These are phyloP conservation scores for Synergus laeviventris DNA, from an alignment of 2,888 invertebrate genomes.

Conservation along the genomic window DNA sequence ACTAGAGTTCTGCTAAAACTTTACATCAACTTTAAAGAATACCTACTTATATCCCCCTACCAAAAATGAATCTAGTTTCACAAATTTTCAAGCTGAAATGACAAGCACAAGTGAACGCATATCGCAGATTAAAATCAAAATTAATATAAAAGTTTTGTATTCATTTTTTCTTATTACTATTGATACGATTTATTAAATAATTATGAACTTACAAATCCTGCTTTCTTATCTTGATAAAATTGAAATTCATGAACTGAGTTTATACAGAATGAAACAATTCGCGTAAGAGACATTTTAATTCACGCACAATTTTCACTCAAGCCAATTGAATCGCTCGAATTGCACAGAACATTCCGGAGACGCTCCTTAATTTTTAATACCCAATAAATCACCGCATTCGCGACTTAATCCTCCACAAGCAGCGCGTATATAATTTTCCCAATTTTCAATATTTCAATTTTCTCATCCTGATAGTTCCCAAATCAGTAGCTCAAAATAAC, in stretches of 20 bases:
- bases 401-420: conserved; percentile 20
- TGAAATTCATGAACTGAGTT: neutral
- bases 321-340: conserved; percentile 36
- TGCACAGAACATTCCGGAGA: conserved; percentile 38
- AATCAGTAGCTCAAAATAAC: conserved; percentile 34
- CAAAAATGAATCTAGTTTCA: neutral
- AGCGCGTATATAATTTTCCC: conserved; percentile 21
- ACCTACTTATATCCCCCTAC: neutral
- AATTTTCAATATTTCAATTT: conserved; percentile 27
- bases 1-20: neutral
- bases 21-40: neutral
- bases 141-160: conserved; percentile 4
- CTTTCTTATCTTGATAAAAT: neutral
- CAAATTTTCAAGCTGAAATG: neutral
- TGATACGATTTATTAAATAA: neutral
- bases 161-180: neutral
- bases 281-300: conserved; percentile 29
- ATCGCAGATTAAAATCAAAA: conserved; percentile 31
- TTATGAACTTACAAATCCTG: neutral
- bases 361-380: conserved; percentile 35
- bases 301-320: conserved; percentile 35
- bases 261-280: neutral
- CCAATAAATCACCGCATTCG: conserved; percentile 28
- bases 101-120: conserved; percentile 19
- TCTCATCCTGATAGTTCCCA: conserved; percentile 34